Conservation (phyloP, 2,113 vertebrate species). For the Myotis brandtii region DNA sequence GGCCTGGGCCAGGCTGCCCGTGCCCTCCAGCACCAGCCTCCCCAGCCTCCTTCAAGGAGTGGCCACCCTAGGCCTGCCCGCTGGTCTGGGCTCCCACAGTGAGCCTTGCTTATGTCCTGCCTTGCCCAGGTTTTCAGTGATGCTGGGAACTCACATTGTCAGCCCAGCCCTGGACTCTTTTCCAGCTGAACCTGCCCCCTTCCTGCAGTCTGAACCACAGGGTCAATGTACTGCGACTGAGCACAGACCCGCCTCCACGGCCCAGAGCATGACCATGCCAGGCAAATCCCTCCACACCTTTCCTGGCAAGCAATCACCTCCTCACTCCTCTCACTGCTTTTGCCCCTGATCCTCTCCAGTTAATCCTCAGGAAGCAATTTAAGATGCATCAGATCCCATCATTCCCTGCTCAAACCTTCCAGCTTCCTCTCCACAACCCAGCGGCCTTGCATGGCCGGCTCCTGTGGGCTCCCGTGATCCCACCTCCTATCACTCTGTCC, state of each 20-base stretch:
- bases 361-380: not conserved
- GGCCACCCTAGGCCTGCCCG: not conserved
- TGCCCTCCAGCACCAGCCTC: not conserved
- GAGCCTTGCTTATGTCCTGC: not conserved
- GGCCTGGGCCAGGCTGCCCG: not conserved
- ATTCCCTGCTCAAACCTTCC: not conserved
- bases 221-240: not conserved
- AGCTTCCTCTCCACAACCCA: fast-evolving
- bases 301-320: not conserved
- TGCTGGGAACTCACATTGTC: too few relatives aligned
- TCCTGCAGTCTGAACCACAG: not conserved
- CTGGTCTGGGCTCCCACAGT: not conserved
- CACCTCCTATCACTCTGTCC: fast-evolving
- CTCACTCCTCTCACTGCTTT: not conserved
- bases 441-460: too few relatives aligned
- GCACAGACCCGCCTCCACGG: not conserved
- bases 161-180: not conserved
- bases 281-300: not conserved
- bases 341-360: not conserved
- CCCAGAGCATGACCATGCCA: not conserved
- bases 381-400: not conserved
- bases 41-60: not conserved
- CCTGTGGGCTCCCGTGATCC: not conserved
- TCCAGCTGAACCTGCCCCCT: not conserved
- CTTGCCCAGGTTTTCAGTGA: not conserved